Evolutionary conservation across 2,888 invertebrate species (phyloP), one percentile per base, ranked within the genome.

Genomic region (Agrotis segetum): DNA sequence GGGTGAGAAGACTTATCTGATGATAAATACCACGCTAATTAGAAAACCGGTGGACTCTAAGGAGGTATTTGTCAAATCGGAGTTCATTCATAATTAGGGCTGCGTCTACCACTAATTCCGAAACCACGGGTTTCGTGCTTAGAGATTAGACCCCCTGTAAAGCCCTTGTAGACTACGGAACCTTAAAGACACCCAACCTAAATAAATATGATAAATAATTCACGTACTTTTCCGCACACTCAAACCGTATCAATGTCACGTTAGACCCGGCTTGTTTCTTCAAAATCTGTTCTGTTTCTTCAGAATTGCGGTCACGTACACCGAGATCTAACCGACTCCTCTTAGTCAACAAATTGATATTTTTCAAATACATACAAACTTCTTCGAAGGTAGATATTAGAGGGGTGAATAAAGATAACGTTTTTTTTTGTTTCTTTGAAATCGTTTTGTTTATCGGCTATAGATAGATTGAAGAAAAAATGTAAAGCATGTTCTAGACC

Each of bases 261-360:
- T 87, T 84, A 77, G 83, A 81, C 78, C 79, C 81, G 83, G 84
- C 74, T 84, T 84, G 88, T 87, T 89, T 86, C 89, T 88, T 90
- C 86, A 85, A 88, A 92, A 91, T 91, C 90, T 88, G 88, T 89
- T 87, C 78, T 53, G 21, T 44, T 56, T 81, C 82, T 76, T 92
- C 89, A 85, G 79, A 79, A 92, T 88, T 89, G 81, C 85, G 85
- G 90, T 91, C 93, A 94, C 94, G 94, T 90, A 67, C 87, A 63
- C 56, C 71, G 82, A 72, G 86, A 85, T 85, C 88, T 89, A 91
- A 91, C 91, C 92, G 90, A 86, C 82, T 88, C 88, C 86, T 90
- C 92, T 91, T 92, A 91, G 88, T 89, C 88, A 89, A 91, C 92
- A 93, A 94, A 94, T 94, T 94, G 93, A 94, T 94, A 94, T 94